Percentiles rank a stretch among this genome's conserved stretches.
Evolutionary conservation across 2,888 invertebrate genomes (phyloP).

Genomic region (Fragum sueziense): DNA sequence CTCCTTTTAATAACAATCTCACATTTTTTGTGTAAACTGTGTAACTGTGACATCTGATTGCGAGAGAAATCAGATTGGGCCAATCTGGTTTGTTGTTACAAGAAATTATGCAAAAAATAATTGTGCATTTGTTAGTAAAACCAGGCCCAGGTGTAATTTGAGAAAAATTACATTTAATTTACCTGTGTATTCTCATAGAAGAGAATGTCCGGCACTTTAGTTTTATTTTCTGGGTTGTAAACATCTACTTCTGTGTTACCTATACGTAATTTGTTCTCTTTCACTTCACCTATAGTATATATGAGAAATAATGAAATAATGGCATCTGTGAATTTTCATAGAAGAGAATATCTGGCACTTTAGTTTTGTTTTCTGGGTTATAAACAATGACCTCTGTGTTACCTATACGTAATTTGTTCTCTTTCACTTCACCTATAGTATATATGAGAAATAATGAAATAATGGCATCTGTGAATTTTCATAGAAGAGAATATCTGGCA

Average conservation of each 20-base stretch:
- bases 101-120: too few species aligned
- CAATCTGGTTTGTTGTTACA: too few species aligned
- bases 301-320: too few species aligned
- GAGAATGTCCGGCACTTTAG: conserved; percentile 96
- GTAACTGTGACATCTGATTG: too few species aligned
- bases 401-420: conserved; percentile 85
- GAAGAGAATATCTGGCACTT: conserved; percentile 96
- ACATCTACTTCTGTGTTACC: conserved; percentile 87
- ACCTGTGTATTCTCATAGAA: conserved; percentile 96
- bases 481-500: conserved; percentile 96
- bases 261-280: conserved; percentile 85
- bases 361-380: conserved; percentile 86
- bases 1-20: too few species aligned
- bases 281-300: conserved; percentile 71
- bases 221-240: conserved; percentile 86
- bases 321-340: conserved; percentile 95
- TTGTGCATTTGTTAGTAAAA: too few species aligned
- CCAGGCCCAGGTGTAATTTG: too few species aligned
- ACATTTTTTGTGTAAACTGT: too few species aligned
- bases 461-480: conserved; percentile 94
- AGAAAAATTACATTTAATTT: too few species aligned
- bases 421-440: conserved; percentile 67
- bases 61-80: too few species aligned
- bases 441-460: too few species aligned
- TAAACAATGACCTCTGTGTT: conserved; percentile 88